A percentile compares a stretch with the other conserved stretches of the same genome.
phyloP scores from a whole-genome alignment of 2,113 vertebrate species.

The Hyperopisus bebe region DNA sequence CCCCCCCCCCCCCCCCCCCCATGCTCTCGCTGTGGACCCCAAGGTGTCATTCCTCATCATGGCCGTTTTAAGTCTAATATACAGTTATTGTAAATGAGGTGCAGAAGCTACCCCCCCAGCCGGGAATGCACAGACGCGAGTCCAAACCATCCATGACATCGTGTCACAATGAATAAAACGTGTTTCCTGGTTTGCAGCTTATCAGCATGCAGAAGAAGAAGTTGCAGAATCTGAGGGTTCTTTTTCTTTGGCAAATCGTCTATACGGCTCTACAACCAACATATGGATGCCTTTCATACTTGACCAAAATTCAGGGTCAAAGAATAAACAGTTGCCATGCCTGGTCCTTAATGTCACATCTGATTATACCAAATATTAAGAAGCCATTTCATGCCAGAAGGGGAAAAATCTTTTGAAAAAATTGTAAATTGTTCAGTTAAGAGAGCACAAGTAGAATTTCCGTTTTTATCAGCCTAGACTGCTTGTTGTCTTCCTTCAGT shows the following conservation, averaged over 20 bases:
- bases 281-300: neutral
- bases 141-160: neutral
- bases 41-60: constrained; percentile 27
- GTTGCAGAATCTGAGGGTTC: neutral
- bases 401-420: neutral
- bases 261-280: neutral
- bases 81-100: neutral
- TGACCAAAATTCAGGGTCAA: neutral
- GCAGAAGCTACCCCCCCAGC: neutral
- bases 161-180: constrained; percentile 1
- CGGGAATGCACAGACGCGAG: neutral
- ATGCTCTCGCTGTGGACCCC: constrained; percentile 14
- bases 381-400: neutral
- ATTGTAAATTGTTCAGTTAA: neutral
- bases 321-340: neutral
- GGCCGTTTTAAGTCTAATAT: neutral
- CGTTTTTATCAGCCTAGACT: neutral
- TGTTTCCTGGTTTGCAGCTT: neutral
- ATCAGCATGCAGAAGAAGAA: neutral
- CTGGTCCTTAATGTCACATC: neutral
- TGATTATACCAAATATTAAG: neutral
- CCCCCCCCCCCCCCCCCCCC: neutral
- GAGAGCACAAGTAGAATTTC: neutral
- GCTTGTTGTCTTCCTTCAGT: neutral
- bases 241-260: neutral